Conservation (phyloP, 1,140 invertebrate genomes). For the Pseudomyrmex pallidus region DNA sequence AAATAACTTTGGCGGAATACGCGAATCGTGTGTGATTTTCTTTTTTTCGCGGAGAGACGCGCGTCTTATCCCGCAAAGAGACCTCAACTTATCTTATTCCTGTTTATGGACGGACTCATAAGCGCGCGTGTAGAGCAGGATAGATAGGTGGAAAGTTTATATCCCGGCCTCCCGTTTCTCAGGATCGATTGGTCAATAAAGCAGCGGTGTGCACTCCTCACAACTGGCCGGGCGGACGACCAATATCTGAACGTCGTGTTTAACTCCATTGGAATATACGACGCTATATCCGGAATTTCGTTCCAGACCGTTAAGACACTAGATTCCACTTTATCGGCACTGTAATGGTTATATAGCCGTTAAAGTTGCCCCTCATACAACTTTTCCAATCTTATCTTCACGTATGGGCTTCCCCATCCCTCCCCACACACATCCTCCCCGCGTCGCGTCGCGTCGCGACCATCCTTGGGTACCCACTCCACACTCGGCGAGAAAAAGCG, state of each 20-base stretch:
- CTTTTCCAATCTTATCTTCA: constrained; percentile 86
- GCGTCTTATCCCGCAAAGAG: not conserved
- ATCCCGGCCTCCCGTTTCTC: constrained; percentile 30
- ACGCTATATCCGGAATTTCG: constrained; percentile 83
- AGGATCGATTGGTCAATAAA: constrained; percentile 68
- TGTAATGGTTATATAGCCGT: constrained; percentile 86
- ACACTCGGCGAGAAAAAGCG: constrained; percentile 64
- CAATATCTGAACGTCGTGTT: constrained; percentile 76
- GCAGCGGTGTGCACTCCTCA: constrained; percentile 61
- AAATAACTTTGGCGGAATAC: not conserved
- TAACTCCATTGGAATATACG: constrained; percentile 82
- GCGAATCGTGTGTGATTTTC: not conserved
- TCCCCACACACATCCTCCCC: not conserved
- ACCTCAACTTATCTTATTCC: constrained; percentile 9
- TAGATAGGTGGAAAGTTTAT: constrained; percentile 2
- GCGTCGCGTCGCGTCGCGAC: not conserved
- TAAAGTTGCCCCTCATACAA: constrained; percentile 85
- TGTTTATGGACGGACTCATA: constrained; percentile 40
- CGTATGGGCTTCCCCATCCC: constrained; percentile 69
- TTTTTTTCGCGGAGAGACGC: not conserved
- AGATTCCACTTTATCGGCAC: constrained; percentile 84
- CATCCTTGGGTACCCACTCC: not conserved
- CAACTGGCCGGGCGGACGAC: constrained; percentile 56
- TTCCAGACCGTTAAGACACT: constrained; percentile 83
- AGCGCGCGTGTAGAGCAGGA: constrained; percentile 22